Base-by-base conservation (phyloP, 2,888 invertebrate genomes). In the Andrena minutula region DNA sequence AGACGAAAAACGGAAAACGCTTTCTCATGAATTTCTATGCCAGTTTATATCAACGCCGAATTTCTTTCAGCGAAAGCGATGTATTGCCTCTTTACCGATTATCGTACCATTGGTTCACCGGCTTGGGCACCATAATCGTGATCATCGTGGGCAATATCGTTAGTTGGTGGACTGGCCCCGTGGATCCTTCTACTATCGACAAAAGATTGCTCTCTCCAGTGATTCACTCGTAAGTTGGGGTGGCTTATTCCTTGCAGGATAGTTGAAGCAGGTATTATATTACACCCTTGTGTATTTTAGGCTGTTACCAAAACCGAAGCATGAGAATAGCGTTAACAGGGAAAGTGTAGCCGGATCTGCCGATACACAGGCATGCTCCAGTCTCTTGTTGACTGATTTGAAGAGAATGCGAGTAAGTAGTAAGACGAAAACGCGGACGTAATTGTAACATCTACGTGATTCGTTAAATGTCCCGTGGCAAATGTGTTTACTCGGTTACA, bases 61-160 rank as follows among this genome's bases (percentile, higher is more conserved):
- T 41, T 73, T 60, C 75, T 85, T 82, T 10, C 82, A 93, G 93
- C 58, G 93, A 93, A 74, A 95, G 95, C 2, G 92, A 94, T 69
- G 95, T 96, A 64, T 97, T 97, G 92, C 96, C 97, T 0, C 92
- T 97, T 16, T 97, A 97, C 94, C 96, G 97, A 10, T 90, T 98
- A 61, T 97, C 97, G 0, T 98, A 97, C 93, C 96, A 97, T 92
- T 97, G 97, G 97, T 96, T 97, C 78, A 96, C 97, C 53, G 96
- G 97, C 0, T 94, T 97, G 69, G 97, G 97, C 0, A 95, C 97
- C 0, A 68, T 95, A 0, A 95, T 96, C 0, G 97, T 97, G 0
- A 90, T 97, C 26, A 75, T 95, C 0, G 96, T 97, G 0, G 98
- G 97, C 0, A 94, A 96, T 2, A 88, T 96, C 20, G 96, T 96